These are phyloP conservation scores for Conus ventricosus DNA, from an alignment of 1,140 invertebrate species.

Conservation along the genomic window DNA sequence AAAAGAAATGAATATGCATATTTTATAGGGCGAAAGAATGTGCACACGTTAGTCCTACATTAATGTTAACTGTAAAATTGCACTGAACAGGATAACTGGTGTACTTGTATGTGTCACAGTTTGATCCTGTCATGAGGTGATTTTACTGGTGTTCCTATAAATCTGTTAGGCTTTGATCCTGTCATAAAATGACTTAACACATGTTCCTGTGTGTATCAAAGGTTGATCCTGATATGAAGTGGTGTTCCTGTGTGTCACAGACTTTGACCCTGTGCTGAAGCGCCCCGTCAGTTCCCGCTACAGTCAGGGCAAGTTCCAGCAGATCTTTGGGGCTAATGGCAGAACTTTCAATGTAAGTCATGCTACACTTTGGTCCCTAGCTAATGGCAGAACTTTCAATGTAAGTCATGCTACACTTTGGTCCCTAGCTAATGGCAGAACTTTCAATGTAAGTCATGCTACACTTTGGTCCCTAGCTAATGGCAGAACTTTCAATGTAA, in stretches of 20 bases:
- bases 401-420: slow-evolving; percentile 59
- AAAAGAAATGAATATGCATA: too few species aligned
- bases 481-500: slow-evolving; percentile 72
- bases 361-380: too few species aligned
- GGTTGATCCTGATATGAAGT: background rate
- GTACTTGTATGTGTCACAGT: too few species aligned
- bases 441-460: slow-evolving; percentile 68
- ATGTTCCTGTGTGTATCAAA: background rate
- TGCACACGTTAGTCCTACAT: too few species aligned
- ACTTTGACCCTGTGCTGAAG: slow-evolving; percentile 68
- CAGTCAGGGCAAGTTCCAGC: slow-evolving; percentile 65
- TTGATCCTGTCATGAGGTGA: too few species aligned
- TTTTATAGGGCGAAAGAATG: too few species aligned
- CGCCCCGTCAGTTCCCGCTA: slow-evolving; percentile 71
- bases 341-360: slow-evolving; percentile 71
- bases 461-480: too few species aligned
- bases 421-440: slow-evolving; percentile 69
- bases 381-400: slow-evolving; percentile 70
- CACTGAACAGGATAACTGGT: too few species aligned
- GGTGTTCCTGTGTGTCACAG: slow-evolving; percentile 50
- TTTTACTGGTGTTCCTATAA: too few species aligned
- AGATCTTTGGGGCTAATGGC: slow-evolving; percentile 66
- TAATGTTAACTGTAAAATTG: too few species aligned
- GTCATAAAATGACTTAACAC: background rate
- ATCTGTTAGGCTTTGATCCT: background rate